Percentiles rank a stretch among this genome's conserved stretches.
phyloP scores from a whole-genome alignment of 2,797 vertebrate species.

The Otolemur crassicaudatus region DNA sequence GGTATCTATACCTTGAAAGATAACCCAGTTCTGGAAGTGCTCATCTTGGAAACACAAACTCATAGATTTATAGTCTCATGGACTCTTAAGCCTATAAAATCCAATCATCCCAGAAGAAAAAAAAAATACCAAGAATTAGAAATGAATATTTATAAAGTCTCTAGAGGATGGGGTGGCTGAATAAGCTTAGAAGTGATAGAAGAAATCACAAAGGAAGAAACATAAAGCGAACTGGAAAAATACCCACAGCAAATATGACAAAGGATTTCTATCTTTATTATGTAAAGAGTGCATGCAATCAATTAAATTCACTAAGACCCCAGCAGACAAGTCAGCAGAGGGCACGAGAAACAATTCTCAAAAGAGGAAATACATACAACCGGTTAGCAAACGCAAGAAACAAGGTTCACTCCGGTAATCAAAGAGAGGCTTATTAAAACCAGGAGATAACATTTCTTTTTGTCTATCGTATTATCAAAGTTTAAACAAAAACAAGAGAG shows the following conservation, averaged over 20 bases:
- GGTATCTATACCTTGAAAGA: background rate
- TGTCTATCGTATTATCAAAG: background rate
- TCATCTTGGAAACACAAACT: background rate
- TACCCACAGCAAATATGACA: slow-evolving; percentile 64
- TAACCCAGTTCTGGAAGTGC: background rate
- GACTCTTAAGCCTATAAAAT: slow-evolving; percentile 25
- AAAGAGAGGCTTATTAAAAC: slow-evolving; percentile 56
- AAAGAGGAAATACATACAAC: slow-evolving; percentile 5
- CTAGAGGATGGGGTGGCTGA: slow-evolving; percentile 36
- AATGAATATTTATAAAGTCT: slow-evolving; percentile 68
- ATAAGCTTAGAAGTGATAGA: slow-evolving; percentile 54
- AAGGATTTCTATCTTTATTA: slow-evolving; percentile 74
- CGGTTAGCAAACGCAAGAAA: slow-evolving; percentile 41
- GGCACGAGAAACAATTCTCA: slow-evolving; percentile 29
- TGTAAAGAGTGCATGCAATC: slow-evolving; percentile 61
- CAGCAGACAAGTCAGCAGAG: slow-evolving; percentile 59
- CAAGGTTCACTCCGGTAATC: slow-evolving; percentile 10
- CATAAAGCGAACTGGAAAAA: slow-evolving; percentile 62
- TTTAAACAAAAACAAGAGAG: slow-evolving; percentile 28
- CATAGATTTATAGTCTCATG: background rate
- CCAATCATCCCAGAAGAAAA: slow-evolving; percentile 1
- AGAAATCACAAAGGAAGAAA: slow-evolving; percentile 62
- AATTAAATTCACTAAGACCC: slow-evolving; percentile 70
- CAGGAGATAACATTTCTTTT: background rate
- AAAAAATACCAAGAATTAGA: slow-evolving; percentile 29